These are phyloP conservation scores for Acanthochromis polyacanthus DNA, from an alignment of 2,113 vertebrate genomes.

Conservation along the genomic window DNA sequence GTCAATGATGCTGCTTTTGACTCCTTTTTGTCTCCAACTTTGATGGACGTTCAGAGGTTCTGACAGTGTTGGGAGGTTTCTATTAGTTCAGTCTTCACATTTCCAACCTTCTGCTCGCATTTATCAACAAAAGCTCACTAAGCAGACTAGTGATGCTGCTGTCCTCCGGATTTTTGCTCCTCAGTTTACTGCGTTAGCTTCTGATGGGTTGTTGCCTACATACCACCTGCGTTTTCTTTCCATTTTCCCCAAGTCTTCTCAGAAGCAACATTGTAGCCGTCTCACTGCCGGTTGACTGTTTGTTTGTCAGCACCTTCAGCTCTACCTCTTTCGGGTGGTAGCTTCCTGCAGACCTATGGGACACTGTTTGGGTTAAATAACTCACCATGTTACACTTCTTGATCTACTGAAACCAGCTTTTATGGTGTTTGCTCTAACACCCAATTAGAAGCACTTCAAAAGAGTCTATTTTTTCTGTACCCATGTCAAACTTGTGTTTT, in stretches of 20 bases:
- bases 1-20: too few relatives aligned
- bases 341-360: constrained; percentile 1
- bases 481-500: not conserved
- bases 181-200: not conserved
- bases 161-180: constrained; percentile 9
- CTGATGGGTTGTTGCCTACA: not conserved
- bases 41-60: too few relatives aligned
- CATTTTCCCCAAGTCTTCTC: not conserved
- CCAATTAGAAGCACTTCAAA: not conserved
- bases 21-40: too few relatives aligned
- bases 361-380: constrained; percentile 16
- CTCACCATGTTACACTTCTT: constrained; percentile 22
- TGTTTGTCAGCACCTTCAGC: constrained; percentile 32
- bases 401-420: not conserved
- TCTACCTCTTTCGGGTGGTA: constrained; percentile 19
- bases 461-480: not conserved
- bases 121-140: not conserved
- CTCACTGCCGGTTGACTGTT: constrained; percentile 21
- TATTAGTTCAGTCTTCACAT: too few relatives aligned
- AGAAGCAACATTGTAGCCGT: not conserved
- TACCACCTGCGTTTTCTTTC: not conserved
- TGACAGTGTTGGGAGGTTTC: too few relatives aligned
- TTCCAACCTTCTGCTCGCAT: not conserved
- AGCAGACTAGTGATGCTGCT: not conserved
- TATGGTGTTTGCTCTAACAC: not conserved